Conservation (phyloP, 2,888 invertebrate species). For the Bellardia bayeri region DNA sequence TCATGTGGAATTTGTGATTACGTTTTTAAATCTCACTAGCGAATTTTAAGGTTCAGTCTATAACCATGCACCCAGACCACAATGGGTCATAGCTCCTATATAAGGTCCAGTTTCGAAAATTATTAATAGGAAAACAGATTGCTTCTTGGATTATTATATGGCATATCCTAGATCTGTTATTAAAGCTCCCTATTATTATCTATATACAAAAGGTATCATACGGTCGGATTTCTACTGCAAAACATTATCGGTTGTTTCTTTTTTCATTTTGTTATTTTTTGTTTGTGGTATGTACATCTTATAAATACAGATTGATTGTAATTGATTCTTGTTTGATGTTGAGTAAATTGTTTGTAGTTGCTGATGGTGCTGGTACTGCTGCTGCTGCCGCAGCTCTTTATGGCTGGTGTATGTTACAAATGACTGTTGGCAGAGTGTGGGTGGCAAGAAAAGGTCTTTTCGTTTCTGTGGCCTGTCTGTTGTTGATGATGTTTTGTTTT, state of each 20-base stretch:
- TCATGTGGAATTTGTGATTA: too few species aligned
- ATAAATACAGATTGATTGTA: constrained; percentile 71
- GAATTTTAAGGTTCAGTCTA: too few species aligned
- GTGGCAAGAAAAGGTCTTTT: constrained; percentile 35
- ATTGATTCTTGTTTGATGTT: constrained; percentile 67
- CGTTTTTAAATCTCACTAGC: too few species aligned
- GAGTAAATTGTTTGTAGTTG: constrained; percentile 62
- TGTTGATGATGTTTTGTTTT: constrained; percentile 24
- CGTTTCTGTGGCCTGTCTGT: background rate
- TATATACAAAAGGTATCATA: too few species aligned
- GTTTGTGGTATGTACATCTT: constrained; percentile 42
- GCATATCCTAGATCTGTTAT: too few species aligned
- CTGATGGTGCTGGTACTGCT: constrained; percentile 13
- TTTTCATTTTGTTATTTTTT: background rate
- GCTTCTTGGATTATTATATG: too few species aligned
- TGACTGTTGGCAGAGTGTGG: constrained; percentile 31
- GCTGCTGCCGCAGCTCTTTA: constrained; percentile 22
- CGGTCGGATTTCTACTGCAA: too few species aligned
- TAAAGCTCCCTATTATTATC: too few species aligned
- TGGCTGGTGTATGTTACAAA: constrained; percentile 52
- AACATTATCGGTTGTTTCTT: background rate
- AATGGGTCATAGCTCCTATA: too few species aligned
- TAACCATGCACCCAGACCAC: too few species aligned
- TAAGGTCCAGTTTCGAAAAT: too few species aligned
- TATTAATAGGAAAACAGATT: too few species aligned